A percentile compares a stretch with the other conserved stretches of the same genome.
phyloP scores from a whole-genome alignment of 2,797 vertebrate species.

The Danio tinwini region DNA sequence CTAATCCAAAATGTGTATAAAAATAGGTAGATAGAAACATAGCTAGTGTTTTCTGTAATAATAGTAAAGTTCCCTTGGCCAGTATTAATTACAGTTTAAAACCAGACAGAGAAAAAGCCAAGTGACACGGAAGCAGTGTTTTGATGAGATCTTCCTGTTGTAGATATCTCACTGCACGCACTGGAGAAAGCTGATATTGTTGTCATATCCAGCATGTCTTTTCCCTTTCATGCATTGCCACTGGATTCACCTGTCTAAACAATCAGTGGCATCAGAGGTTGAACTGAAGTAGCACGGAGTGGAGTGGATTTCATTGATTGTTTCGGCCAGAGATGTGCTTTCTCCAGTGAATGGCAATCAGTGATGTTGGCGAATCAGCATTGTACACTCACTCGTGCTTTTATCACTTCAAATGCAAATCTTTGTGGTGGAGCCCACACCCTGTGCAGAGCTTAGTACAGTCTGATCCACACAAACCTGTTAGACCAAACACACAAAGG shows the following conservation, averaged over 20 bases:
- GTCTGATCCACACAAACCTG: conserved; percentile 51
- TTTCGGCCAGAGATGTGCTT: conserved; percentile 12
- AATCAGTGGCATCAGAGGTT: conserved; percentile 16
- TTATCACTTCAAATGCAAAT: conserved; percentile 57
- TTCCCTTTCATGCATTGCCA: background rate
- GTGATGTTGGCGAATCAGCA: conserved; percentile 41
- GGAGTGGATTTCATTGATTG: conserved; percentile 40
- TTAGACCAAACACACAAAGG: conserved; percentile 46
- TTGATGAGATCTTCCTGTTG: conserved; percentile 60
- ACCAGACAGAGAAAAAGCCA: conserved; percentile 9
- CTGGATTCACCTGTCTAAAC: conserved; percentile 35
- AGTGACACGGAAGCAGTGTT: conserved; percentile 39
- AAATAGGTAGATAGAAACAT: too few relatives aligned
- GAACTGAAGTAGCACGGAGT: background rate
- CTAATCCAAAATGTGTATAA: too few relatives aligned
- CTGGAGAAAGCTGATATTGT: conserved; percentile 33
- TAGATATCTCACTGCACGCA: conserved; percentile 59
- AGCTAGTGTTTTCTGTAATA: background rate
- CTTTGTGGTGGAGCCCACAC: conserved; percentile 42
- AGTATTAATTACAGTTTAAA: background rate
- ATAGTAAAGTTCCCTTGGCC: background rate
- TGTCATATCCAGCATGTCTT: conserved; percentile 22
- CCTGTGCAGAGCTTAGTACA: conserved; percentile 39
- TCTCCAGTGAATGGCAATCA: conserved; percentile 37
- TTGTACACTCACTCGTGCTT: conserved; percentile 40